A percentile compares a stretch with the other conserved stretches of the same genome.
Conservation (phyloP, 1,140 invertebrate genomes). For the Neodiprion fabricii region DNA sequence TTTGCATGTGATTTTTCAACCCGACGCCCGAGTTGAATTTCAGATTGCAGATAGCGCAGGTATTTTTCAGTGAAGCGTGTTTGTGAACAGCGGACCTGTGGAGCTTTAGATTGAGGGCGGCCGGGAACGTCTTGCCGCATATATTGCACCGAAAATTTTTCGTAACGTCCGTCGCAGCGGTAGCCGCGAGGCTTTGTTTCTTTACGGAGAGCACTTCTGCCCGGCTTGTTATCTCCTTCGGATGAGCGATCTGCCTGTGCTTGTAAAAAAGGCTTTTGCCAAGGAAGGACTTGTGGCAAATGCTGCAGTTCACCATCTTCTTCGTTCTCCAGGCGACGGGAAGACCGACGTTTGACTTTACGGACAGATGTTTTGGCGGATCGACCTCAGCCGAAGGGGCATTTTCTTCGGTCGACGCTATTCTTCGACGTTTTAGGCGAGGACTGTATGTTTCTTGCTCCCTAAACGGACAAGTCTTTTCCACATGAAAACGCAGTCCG, state of each 20-base stretch:
- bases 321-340: constrained; percentile 25
- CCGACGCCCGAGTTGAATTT: neutral
- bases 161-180: constrained; percentile 56
- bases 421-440: constrained; percentile 5
- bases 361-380: constrained; percentile 13
- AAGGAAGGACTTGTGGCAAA: constrained; percentile 49
- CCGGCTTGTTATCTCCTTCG: constrained; percentile 27
- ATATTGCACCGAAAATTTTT: constrained; percentile 63
- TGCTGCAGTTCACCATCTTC: constrained; percentile 48
- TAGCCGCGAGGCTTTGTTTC: constrained; percentile 51
- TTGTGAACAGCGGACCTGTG: constrained; percentile 63
- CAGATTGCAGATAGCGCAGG: neutral
- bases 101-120: constrained; percentile 62
- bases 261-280: constrained; percentile 52
- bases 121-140: constrained; percentile 64
- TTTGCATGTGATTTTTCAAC: neutral
- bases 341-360: constrained; percentile 26
- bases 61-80: neutral
- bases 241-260: constrained; percentile 50
- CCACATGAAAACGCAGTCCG: neutral
- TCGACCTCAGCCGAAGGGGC: neutral
- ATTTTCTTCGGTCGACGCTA: neutral
- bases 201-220: constrained; percentile 27
- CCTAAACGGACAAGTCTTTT: neutral
- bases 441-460: neutral